Evolutionary conservation across 1,140 invertebrate genomes (phyloP), one percentile per base, ranked within the genome.

Genomic region (Calephelis virginiensis): DNA sequence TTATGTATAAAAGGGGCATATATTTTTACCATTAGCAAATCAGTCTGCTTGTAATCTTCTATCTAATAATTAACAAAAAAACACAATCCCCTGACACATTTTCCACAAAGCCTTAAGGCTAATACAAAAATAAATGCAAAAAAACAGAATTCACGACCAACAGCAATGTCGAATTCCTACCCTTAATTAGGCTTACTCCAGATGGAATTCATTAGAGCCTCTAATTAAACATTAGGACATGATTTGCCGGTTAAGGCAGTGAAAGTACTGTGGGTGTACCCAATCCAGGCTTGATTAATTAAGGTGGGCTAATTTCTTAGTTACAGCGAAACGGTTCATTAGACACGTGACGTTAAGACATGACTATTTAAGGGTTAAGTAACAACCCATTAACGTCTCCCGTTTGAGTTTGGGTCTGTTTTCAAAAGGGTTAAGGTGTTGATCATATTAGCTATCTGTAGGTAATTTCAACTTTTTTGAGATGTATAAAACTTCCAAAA

Each of bases 171-270:
- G 72, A 73, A 69, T 68, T 71, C 71, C 71, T 60, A 74, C 56
- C 70, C 64, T 85, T 84, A 84, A 86, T 86, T 82, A 80, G 80
- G 74, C 67, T 71, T 73, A 71, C 80, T 79, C 71, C 76, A 78
- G 80, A 83, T 80, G 81, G 83, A 76, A 82, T 83, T 85, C 81
- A 85, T 85, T 85, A 85, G 73, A 71, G 65, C 64, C 78, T 73
- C 78, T 80, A 85, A 85, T 85, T 85, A 85, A 85, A 81, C 79
- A 81, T 76, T 77, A 76, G 73, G 80, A 79, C 83, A 83, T 80
- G 81, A 82, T 82, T 85, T 81, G 74, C 82, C 81, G 76, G 79
- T 81, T 82, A 84, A 82, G 82, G 80, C 50, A 77, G 68, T 70
- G 80, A 82, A 82, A 82, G 76, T 80, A 70, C 73, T 70, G 74